phyloP scores from a whole-genome alignment of 2,797 vertebrate genomes.

The Pterois miles region DNA sequence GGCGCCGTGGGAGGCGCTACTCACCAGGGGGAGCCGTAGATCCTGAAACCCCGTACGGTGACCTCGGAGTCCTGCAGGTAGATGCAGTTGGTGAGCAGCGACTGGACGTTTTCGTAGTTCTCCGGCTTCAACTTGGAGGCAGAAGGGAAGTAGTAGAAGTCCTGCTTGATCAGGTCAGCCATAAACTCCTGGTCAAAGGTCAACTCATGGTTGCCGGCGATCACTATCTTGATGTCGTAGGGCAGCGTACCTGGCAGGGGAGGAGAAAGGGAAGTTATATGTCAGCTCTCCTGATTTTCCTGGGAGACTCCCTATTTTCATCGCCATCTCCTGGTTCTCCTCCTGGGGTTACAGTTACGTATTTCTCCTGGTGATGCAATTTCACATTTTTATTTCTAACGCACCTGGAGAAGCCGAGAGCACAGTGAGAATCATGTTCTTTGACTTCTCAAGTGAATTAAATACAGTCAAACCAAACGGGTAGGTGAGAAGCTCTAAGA shows the following conservation, averaged over 20 bases:
- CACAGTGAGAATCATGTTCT: too few relatives aligned
- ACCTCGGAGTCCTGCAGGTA: slow-evolving; percentile 98
- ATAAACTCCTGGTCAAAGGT: slow-evolving; percentile 99
- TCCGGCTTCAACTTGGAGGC: slow-evolving; percentile 96
- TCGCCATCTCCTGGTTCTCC: too few relatives aligned
- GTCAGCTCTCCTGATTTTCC: too few relatives aligned
- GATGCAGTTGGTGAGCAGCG: slow-evolving; percentile 97
- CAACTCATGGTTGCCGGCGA: slow-evolving; percentile 96
- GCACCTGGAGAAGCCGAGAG: too few relatives aligned
- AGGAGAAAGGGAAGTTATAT: not conserved
- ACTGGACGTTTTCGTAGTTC: slow-evolving; percentile 96
- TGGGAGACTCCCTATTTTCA: too few relatives aligned
- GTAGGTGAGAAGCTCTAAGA: too few relatives aligned
- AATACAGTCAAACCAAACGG: too few relatives aligned
- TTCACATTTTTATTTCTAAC: too few relatives aligned
- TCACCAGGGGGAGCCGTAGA: slow-evolving; percentile 98
- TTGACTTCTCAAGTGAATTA: too few relatives aligned
- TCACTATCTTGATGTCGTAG: slow-evolving; percentile 97
- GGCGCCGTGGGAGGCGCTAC: slow-evolving; percentile 51
- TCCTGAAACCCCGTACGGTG: slow-evolving; percentile 92
- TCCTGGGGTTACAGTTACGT: too few relatives aligned
- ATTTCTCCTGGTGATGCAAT: too few relatives aligned
- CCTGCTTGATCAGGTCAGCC: slow-evolving; percentile 98
- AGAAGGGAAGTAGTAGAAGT: slow-evolving; percentile 98
- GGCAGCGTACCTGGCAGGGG: slow-evolving; percentile 88